Evolutionary conservation across 1,140 invertebrate genomes (phyloP), one percentile per base, ranked within the genome.

Genomic region (Pogonomyrmex californicus): DNA sequence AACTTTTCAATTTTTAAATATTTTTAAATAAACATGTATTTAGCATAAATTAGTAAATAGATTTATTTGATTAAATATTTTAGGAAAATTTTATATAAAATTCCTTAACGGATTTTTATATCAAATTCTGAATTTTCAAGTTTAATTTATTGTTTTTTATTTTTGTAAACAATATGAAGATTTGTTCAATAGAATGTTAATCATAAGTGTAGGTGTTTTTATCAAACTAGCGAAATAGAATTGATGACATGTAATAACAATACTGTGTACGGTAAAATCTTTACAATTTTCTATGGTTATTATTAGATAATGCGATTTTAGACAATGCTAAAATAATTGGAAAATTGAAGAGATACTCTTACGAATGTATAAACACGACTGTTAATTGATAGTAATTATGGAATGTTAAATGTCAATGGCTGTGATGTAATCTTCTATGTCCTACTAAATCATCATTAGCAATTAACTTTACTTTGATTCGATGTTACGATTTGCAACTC

Each of bases 361-460:
- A 38, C 41, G 30, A 44, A 62, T 62, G 1, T 73, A 23, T 58
- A 41, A 73, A 73, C 3, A 3, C 14, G 23, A 12, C 7, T 47
- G 10, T 77, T 44, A 47, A 62, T 47, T 77, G 9, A 54, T 51
- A 63, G 7, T 62, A 63, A 77, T 62, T 47, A 6, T 60, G 9
- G 14, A 77, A 5, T 73, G 49, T 73, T 73, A 73, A 73, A 4
- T 77, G 56, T 47, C 30, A 77, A 63, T 63, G 75, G 41, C 75
- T 77, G 75, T 77, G 75, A 77, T 77, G 23, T 62, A 62, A 77
- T 47, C 62, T 63, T 63, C 41, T 44, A 58, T 44, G n/a, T 62
- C 17, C 54, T 4, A 62, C 75, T 62, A 63, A 60, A 47, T 58
- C 36, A 38, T 10, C 14, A 30, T 30, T 62, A 23, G 23, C 23